These are phyloP conservation scores for Acridotheres tristis DNA, from an alignment of 2,797 vertebrate genomes.

Conservation along the genomic window DNA sequence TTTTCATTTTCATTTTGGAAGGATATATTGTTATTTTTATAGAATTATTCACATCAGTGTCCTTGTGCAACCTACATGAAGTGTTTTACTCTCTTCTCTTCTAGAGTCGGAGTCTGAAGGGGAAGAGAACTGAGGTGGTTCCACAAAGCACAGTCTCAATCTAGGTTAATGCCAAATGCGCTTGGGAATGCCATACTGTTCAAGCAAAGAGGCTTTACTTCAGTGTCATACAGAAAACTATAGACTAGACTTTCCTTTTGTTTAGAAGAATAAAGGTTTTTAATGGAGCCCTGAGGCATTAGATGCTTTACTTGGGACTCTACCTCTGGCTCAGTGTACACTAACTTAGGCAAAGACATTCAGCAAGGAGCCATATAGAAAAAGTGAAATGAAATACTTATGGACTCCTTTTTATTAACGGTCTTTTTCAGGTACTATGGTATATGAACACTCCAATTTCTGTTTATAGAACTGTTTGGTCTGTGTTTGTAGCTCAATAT, in stretches of 20 bases:
- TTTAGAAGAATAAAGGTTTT: slow-evolving; percentile 74
- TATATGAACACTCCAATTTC: slow-evolving; percentile 73
- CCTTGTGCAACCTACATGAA: neutral
- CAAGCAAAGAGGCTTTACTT: slow-evolving; percentile 74
- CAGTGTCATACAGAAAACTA: slow-evolving; percentile 73
- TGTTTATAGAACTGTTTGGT: slow-evolving; percentile 74
- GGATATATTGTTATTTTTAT: neutral
- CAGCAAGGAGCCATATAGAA: slow-evolving; percentile 72
- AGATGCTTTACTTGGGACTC: slow-evolving; percentile 77
- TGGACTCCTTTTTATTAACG: slow-evolving; percentile 79
- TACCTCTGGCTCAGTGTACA: slow-evolving; percentile 73
- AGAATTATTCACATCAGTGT: neutral
- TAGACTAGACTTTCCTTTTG: slow-evolving; percentile 76
- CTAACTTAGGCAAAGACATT: slow-evolving; percentile 75
- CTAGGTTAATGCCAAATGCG: slow-evolving; percentile 50
- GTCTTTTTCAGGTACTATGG: slow-evolving; percentile 82
- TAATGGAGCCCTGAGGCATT: slow-evolving; percentile 78
- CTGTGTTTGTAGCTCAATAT: slow-evolving; percentile 77
- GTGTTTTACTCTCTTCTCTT: slow-evolving; percentile 29
- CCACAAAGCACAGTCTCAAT: slow-evolving; percentile 52
- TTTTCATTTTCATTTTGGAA: neutral
- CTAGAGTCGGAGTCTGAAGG: slow-evolving; percentile 90
- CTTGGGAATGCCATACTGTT: slow-evolving; percentile 68
- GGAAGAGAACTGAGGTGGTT: slow-evolving; percentile 80
- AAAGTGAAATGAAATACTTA: slow-evolving; percentile 60